Evolutionary conservation across 2,113 vertebrate species (phyloP), one percentile per base, ranked within the genome.

Genomic region (Halichoerus grypus): DNA sequence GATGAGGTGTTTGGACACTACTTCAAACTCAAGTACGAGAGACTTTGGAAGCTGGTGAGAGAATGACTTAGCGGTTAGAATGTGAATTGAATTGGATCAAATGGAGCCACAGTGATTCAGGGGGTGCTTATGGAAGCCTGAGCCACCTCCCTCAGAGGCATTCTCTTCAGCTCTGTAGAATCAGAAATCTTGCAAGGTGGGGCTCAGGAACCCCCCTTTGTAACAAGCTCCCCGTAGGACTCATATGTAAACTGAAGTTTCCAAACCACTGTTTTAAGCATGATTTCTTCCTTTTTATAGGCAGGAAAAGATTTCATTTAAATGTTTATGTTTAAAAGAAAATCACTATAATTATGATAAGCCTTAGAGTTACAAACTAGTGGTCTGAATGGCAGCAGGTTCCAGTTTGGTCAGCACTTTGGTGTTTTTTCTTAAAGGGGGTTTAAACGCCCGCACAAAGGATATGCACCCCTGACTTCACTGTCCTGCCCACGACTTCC

Each of bases 321-420:
- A 82, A 28, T 46, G 15, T 91, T 86, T 80, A 53, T 22, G 36
- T 72, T 69, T 33, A 51, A 89, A 85, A 71, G 71, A 93, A 93
- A 89, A 97, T 97, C 22, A 84, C 71, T 85, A 10, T 92, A 92
- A 90, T 95, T 93, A 61, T 42, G 72, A 81, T 59, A 90, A 86
- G 57, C 15, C 21, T 31, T 67, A 49, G 36, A 57, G 3, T 28
- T 74, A 39, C 49, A 77, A 65, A 81, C 86, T 39, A 22, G 55
- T 67, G 57, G n/a, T 39, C 90, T 28, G 46, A 71, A 55, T 3
- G 24, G 4, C 11, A 80, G 22, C 22, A 31, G 28, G 36, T 61
- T 63, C 59, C 24, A 16, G 46, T 79, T 53, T 72, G 42, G 69
- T 49, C n/a, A 36, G 28, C 18, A 11, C 42, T 72, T 63, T n/a